Evolutionary conservation across 1,140 invertebrate species (phyloP), one percentile per base, ranked within the genome.

Genomic region (Triops longicaudatus): DNA sequence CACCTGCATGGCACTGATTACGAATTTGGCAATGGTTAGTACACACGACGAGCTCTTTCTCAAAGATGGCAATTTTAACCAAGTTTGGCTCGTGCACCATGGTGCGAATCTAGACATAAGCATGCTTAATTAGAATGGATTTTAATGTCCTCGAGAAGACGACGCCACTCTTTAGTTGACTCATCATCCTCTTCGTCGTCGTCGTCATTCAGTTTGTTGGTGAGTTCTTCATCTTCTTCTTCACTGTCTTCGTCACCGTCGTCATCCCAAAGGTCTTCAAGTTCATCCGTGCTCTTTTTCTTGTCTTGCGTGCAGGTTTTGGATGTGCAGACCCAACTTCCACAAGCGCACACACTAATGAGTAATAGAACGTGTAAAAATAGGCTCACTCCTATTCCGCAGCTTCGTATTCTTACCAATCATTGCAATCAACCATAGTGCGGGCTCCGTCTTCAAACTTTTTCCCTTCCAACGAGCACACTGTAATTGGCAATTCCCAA

Each of bases 261-360:
- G 17, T 74, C 78, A 11, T 80, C 76, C 43, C 79, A 71, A 41
- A 76, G 73, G 31, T 78, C 50, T 41, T 80, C 77, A 6, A 75
- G 42, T 42, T 43, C 74, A 26, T 78, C 73, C 14, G 42, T 22
- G 73, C 73, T 73, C 26, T 80, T 77, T 17, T 80, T 75, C 22
- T 78, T 74, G 31, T 80, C 80, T 75, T 75, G 78, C 75, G 79
- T 79, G 72, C 81, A 81, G 11, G 76, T 78, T 41, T 77, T 72
- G 26, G 81, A 81, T 12, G 82, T 81, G 74, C 82, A 82, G 0
- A 82, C 82, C 82, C 82, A 82, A 76, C 80, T 82, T 7, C 82
- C 82, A 41, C 81, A 81, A 28, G 82, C 82, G 73, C 82, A 82
- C 4, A 82, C 79, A 79, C 82, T 82, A 73, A 71, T 74, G 72